Conservation (phyloP, 1,140 invertebrate genomes). For the Macrocentrus cingulum region DNA sequence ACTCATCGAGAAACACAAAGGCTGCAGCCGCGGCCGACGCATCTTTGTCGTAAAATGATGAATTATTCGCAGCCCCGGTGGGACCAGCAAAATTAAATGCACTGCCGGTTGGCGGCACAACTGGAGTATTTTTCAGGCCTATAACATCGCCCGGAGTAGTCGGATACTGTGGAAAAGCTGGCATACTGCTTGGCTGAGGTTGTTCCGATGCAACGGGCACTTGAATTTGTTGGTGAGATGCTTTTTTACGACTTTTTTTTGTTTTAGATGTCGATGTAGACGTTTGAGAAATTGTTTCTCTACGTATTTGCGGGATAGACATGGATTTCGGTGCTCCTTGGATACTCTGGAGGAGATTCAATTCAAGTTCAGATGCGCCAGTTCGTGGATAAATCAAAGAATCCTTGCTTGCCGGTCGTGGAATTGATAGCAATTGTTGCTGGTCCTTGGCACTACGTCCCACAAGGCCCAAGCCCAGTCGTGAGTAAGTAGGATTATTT, state of each 20-base stretch:
- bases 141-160: slow-evolving; percentile 34
- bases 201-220: slow-evolving; percentile 32
- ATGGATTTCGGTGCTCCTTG: slow-evolving; percentile 46
- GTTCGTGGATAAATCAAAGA: slow-evolving; percentile 43
- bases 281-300: slow-evolving; percentile 22
- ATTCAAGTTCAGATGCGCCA: slow-evolving; percentile 44
- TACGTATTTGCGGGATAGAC: slow-evolving; percentile 33
- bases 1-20: slow-evolving; percentile 52
- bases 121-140: slow-evolving; percentile 43
- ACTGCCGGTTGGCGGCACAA: slow-evolving; percentile 44
- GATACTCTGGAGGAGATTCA: slow-evolving; percentile 49
- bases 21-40: slow-evolving; percentile 46
- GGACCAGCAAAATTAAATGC: slow-evolving; percentile 53
- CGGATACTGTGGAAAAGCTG: slow-evolving; percentile 31
- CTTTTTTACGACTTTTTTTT: slow-evolving; percentile 45
- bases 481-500: slow-evolving; percentile 46
- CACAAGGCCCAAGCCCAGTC: slow-evolving; percentile 48
- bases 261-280: slow-evolving; percentile 33
- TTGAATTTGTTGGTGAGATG: slow-evolving; percentile 33
- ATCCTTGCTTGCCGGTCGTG: slow-evolving; percentile 45
- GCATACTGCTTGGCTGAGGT: slow-evolving; percentile 38
- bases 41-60: slow-evolving; percentile 54
- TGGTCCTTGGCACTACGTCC: slow-evolving; percentile 44
- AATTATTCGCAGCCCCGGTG: slow-evolving; percentile 38
- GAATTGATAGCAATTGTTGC: slow-evolving; percentile 46